Percentiles rank a stretch among this genome's conserved stretches.
These are phyloP conservation scores for Vimba vimba DNA, from an alignment of 2,113 vertebrate species.

Conservation along the genomic window DNA sequence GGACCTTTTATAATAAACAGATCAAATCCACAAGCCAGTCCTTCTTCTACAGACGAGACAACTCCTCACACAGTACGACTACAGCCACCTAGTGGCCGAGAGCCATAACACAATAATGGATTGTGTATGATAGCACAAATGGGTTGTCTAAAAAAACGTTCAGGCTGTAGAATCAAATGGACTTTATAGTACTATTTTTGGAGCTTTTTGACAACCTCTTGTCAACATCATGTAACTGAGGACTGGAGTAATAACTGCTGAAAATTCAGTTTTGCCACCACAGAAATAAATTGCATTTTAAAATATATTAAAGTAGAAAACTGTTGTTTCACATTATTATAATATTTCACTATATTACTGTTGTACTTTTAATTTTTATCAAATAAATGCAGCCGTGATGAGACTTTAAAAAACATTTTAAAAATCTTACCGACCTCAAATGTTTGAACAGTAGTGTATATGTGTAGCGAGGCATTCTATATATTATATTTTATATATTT, in stretches of 20 bases:
- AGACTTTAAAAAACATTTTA: no score
- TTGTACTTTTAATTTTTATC: no score
- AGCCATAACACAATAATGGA: background rate
- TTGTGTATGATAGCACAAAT: background rate
- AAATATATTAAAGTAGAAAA: no score
- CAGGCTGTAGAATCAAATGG: background rate
- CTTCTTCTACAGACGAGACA: background rate
- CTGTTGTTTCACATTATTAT: no score
- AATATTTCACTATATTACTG: no score
- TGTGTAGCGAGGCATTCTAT: background rate
- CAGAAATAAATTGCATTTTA: no score
- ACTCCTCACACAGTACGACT: background rate
- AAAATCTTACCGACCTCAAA: background rate
- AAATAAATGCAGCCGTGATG: no score
- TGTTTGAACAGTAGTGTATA: background rate
- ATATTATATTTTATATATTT: background rate
- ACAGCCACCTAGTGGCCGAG: constrained; percentile 50
- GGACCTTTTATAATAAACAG: background rate
- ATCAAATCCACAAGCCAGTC: background rate
- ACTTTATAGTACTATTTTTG: background rate
- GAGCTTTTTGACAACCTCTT: background rate
- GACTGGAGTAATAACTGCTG: no score
- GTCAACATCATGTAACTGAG: background rate
- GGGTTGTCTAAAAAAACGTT: background rate
- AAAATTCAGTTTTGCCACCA: no score